Evolutionary conservation across 30 jellyfish, hydroid and myxozoan species (phyloP), one percentile per base, ranked within the genome.

Genomic region (Hydra vulgaris): DNA sequence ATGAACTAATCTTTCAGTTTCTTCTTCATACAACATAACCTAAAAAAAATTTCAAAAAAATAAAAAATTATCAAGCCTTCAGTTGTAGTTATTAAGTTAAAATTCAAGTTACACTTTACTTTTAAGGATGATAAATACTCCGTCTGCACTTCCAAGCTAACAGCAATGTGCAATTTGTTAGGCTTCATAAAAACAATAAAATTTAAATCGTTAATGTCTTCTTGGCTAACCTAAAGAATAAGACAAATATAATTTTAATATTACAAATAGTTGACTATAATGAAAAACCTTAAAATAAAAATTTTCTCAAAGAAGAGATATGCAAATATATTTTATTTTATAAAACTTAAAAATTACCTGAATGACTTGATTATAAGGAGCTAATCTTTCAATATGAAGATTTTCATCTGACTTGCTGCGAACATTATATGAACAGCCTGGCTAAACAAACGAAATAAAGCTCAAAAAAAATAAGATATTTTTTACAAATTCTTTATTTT

Each of bases 181-280:
- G 96, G 98, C 71, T 87, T 92, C 82, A 76, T 78, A 73, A 92
- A 92, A 20, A 83, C 98, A 21, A 92, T 73, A 85, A 92, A 92
- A 54, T 87, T 76, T 23, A 87, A 73, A 21, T 80, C 80, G 7
- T 23, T 73, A 17, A 80, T 79, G 71, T 92, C 98, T 20, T 79
- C 81, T 52, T 88, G 23, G 25, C 82, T 88, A 66, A 89, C 94
- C 96, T 88, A 26, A 22, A 84, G 79, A 27, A n/a, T 18, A 7
- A 8, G 7, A 3, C 52, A 20, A 40, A 40, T 40, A 40, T 40
- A 40, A n/a, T n/a, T n/a, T n/a, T n/a, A n/a, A n/a, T n/a, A n/a
- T n/a, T n/a, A n/a, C n/a, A n/a, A n/a, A n/a, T n/a, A n/a, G n/a
- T n/a, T n/a, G n/a, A n/a, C n/a, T n/a, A n/a, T n/a, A n/a, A n/a